Conservation (phyloP, 2,113 vertebrate species). For the Xiphorhynchus elegans region DNA sequence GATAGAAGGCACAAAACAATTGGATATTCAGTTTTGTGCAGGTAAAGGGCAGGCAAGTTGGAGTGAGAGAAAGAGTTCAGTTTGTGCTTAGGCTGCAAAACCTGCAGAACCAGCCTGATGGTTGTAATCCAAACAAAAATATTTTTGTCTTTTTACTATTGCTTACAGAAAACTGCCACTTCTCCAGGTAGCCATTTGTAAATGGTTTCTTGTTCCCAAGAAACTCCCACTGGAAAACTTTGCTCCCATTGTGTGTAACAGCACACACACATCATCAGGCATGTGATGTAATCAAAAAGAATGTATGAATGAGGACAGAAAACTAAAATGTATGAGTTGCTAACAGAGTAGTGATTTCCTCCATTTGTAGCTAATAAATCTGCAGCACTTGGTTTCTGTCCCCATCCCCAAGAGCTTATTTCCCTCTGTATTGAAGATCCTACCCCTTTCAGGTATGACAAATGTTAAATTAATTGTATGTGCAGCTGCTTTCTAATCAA, state of each 20-base stretch:
- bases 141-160: background rate
- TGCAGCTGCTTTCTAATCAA: background rate
- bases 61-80: background rate
- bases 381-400: background rate
- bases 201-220: background rate
- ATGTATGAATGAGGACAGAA: background rate
- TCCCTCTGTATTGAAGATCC: background rate
- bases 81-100: background rate
- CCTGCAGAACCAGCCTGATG: background rate
- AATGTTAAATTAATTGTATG: background rate
- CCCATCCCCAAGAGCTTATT: background rate
- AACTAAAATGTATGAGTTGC: background rate
- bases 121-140: background rate
- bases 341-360: background rate
- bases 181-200: background rate
- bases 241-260: background rate
- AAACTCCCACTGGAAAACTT: background rate
- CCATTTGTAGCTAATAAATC: background rate
- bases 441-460: background rate
- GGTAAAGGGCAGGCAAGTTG: background rate
- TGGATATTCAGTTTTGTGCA: background rate
- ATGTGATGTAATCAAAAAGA: background rate
- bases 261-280: fast-evolving
- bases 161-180: background rate
- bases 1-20: background rate